Conservation (phyloP, 92 coral and sea anemone species). For the Palythoa heliodiscus region DNA sequence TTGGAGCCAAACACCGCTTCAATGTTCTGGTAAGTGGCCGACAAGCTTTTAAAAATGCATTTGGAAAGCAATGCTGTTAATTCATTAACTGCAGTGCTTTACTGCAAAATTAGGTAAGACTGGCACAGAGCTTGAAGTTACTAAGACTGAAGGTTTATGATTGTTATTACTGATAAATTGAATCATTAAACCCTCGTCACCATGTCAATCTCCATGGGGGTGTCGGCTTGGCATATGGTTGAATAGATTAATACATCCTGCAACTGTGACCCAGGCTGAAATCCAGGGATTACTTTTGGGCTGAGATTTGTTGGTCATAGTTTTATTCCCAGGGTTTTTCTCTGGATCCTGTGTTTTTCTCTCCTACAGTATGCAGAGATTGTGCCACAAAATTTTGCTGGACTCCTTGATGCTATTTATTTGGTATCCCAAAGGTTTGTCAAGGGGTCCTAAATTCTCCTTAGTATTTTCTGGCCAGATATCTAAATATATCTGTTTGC, state of each 20-base stretch:
- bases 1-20: slow-evolving; percentile 99
- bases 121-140: neutral
- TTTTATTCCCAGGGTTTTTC: neutral
- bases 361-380: neutral
- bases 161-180: neutral
- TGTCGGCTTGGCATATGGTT: no score
- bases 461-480: no score
- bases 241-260: neutral
- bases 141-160: slow-evolving; percentile 1
- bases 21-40: slow-evolving; percentile 97
- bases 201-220: neutral
- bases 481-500: no score
- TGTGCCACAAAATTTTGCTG: no score
- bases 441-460: no score
- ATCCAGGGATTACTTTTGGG: neutral
- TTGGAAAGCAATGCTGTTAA: slow-evolving; percentile 21
- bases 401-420: no score
- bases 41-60: slow-evolving; percentile 11
- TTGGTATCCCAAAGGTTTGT: no score
- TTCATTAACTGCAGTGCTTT: slow-evolving; percentile 23
- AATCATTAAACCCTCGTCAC: slow-evolving; percentile 1
- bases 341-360: neutral
- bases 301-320: neutral
- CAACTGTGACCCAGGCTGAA: neutral
- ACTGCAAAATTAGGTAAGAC: neutral